Conservation (phyloP, 1,140 invertebrate species). For the Harpegnathos saltator region DNA sequence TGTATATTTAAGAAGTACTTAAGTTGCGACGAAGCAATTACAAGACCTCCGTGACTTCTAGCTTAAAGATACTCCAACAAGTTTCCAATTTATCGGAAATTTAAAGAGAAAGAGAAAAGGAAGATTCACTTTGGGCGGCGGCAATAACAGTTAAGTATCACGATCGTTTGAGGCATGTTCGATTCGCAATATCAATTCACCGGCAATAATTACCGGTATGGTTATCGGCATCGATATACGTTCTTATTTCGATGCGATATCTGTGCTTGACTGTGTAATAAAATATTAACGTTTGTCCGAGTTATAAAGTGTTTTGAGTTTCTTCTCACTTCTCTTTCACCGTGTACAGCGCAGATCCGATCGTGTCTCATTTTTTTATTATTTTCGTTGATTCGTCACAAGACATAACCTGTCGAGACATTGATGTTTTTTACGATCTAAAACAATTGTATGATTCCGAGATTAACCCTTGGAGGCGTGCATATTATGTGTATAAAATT, state of each 20-base stretch:
- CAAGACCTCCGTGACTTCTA: neutral
- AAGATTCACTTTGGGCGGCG: too few species aligned
- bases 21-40: conserved; percentile 45
- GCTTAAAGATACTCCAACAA: conserved; percentile 1
- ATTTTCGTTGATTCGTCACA: neutral
- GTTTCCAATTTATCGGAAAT: conserved; percentile 24
- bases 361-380: conserved; percentile 14
- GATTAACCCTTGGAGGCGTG: too few species aligned
- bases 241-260: conserved; percentile 8
- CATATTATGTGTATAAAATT: too few species aligned
- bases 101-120: neutral
- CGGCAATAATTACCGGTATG: too few species aligned
- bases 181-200: neutral
- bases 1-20: conserved; percentile 44
- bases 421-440: too few species aligned
- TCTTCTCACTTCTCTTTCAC: neutral
- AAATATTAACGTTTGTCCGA: neutral
- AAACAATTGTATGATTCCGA: neutral
- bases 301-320: neutral
- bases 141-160: too few species aligned
- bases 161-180: neutral
- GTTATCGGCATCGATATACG: too few species aligned
- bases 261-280: neutral
- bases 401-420: too few species aligned
- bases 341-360: neutral